Percentiles rank a stretch among this genome's conserved stretches.
Evolutionary conservation across 92 coral and sea anemone genomes (phyloP).

Genomic region (Parazoanthus atlanticus): DNA sequence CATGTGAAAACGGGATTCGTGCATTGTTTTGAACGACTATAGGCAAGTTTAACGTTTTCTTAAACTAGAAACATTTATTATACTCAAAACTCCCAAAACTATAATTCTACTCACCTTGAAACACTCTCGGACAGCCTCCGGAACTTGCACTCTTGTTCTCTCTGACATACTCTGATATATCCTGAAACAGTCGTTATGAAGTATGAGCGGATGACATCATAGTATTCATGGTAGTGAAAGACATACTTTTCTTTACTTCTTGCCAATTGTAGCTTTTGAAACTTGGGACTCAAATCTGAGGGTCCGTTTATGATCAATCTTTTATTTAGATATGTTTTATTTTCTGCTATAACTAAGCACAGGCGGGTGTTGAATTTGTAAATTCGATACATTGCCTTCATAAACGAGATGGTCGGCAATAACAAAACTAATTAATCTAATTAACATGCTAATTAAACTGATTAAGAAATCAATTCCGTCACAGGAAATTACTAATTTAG

Average conservation of each 20-base stretch:
- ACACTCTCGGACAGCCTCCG: slow-evolving; percentile 67
- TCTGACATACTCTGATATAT: slow-evolving; percentile 79
- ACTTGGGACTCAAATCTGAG: not conserved
- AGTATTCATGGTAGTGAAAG: not conserved
- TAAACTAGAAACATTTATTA: too few relatives aligned
- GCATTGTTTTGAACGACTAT: not conserved
- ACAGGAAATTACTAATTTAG: too few relatives aligned
- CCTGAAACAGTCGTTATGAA: slow-evolving; percentile 35
- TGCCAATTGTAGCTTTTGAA: not conserved
- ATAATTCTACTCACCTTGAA: slow-evolving; percentile 59
- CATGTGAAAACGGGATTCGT: not conserved
- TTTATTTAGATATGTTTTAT: too few relatives aligned
- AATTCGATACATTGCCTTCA: not conserved
- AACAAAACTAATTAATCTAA: too few relatives aligned
- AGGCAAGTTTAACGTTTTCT: not conserved
- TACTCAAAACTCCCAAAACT: not conserved
- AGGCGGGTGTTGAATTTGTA: not conserved
- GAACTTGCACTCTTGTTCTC: slow-evolving; percentile 74
- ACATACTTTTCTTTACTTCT: not conserved
- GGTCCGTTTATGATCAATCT: not conserved
- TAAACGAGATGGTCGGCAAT: not conserved
- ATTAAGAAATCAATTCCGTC: too few relatives aligned
- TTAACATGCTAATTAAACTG: too few relatives aligned
- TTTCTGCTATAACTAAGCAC: too few relatives aligned
- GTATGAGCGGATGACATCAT: not conserved